Evolutionary conservation across 2,888 invertebrate genomes (phyloP), one percentile per base, ranked within the genome.

Genomic region (Conistra vaccinii): DNA sequence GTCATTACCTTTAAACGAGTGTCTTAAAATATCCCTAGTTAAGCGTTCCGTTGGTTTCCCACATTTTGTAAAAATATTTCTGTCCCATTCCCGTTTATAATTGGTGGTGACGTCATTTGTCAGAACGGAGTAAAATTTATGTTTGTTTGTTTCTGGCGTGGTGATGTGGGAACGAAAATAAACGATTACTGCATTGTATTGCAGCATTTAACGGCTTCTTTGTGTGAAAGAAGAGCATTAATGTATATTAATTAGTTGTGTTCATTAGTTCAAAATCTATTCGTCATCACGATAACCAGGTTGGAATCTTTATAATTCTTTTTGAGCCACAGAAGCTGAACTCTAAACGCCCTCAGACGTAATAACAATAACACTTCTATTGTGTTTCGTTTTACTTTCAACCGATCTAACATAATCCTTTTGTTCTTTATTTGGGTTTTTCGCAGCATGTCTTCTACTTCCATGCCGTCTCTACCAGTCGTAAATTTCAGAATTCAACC

Each of bases 111-210:
- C 69, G 69, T 76, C 69, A 82, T 81, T 75, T 63, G 76, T 80
- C 81, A 73, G 69, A 57, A 10, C 45, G 12, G 51, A 69, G 29
- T 72, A 53, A 80, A 68, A 84, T 82, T 71, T 81, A 69, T 84
- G 63, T 66, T 51, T 84, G 63, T 66, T 51, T 72, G 81, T 80
- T 63, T 69, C 58, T 76, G 81, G 55, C 76, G 39, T 58, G 58
- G 29, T 84, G 68, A 76, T 60, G 69, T 82, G 66, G 67, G 61
- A 79, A 58, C 69, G 14, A 65, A 79, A 81, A 81, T 69, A 81
- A 73, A 78, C 26, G 51, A 66, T 53, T 60, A 39, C 51, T 69
- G 68, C 60, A 72, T 70, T 78, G 60, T 32, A 23, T 62, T 80
- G 29, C 35, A 35, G 14, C 26, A 9, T 4, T 23, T 35, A 60